Conservation (phyloP, 2,888 invertebrate genomes). For the Epirrhoe tristata region DNA sequence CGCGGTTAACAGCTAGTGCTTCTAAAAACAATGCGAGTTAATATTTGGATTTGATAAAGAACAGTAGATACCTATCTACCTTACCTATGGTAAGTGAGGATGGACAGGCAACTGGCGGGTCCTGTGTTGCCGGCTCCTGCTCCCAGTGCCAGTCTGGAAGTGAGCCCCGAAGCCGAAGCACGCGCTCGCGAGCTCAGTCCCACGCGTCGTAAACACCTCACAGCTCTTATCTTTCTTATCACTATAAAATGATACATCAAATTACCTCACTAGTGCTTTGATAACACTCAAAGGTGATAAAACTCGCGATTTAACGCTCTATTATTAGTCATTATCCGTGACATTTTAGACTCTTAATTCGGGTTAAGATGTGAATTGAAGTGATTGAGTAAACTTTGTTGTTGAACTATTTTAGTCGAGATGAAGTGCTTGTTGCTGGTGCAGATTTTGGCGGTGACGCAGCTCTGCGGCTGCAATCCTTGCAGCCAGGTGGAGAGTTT, state of each 20-base stretch:
- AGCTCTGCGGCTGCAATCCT: constrained; percentile 52
- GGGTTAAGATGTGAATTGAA: constrained; percentile 40
- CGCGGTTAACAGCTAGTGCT: too few relatives aligned
- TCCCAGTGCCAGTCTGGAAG: constrained; percentile 45
- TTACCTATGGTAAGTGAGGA: not conserved
- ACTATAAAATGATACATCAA: constrained; percentile 76
- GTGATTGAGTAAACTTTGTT: constrained; percentile 33
- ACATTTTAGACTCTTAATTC: constrained; percentile 35
- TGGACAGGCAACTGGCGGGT: constrained; percentile 3
- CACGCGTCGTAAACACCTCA: constrained; percentile 45
- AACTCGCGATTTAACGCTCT: constrained; percentile 48
- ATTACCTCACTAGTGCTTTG: constrained; percentile 71
- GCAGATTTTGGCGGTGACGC: constrained; percentile 45
- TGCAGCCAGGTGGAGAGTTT: constrained; percentile 67
- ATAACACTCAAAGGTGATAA: constrained; percentile 69
- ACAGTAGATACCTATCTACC: too few relatives aligned
- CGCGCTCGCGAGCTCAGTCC: constrained; percentile 37
- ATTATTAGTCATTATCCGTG: constrained; percentile 52
- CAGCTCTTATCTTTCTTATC: constrained; percentile 61
- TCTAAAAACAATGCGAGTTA: too few relatives aligned
- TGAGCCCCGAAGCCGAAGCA: constrained; percentile 44
- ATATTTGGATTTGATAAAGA: too few relatives aligned
- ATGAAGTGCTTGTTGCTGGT: constrained; percentile 54
- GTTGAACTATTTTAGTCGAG: constrained; percentile 27
- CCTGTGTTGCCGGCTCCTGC: constrained; percentile 3